Percentiles rank a stretch among this genome's conserved stretches.
phyloP scores from a whole-genome alignment of 2,888 invertebrate genomes.

The Pristionchus fissidentatus region DNA sequence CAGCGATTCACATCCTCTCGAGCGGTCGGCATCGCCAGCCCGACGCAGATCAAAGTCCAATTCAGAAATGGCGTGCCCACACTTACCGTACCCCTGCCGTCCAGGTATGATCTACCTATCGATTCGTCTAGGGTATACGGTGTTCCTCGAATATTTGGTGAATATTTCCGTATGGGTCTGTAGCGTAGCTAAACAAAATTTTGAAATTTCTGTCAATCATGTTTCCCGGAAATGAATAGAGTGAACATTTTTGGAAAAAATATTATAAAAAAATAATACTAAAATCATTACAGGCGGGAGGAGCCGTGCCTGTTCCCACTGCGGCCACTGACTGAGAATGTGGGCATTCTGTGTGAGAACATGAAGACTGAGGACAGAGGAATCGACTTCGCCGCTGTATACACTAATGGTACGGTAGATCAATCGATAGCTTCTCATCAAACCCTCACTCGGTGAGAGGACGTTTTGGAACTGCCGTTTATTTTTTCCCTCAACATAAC shows the following conservation, averaged over 20 bases:
- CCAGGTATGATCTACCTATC: slow-evolving; percentile 50
- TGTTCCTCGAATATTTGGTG: not conserved
- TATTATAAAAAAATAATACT: not conserved
- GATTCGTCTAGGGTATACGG: slow-evolving; percentile 50
- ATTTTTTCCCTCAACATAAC: too few species aligned
- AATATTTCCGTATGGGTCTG: too few species aligned
- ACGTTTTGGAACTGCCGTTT: not conserved
- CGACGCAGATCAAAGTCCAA: slow-evolving; percentile 47
- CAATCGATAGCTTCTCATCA: not conserved
- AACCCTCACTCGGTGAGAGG: not conserved
- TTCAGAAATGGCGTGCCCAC: slow-evolving; percentile 69
- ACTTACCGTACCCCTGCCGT: slow-evolving; percentile 71
- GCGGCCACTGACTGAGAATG: slow-evolving; percentile 68
- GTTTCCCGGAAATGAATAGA: too few species aligned
- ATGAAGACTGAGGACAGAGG: slow-evolving; percentile 70
- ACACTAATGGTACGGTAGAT: slow-evolving; percentile 60
- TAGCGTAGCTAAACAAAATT: too few species aligned
- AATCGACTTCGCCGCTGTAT: slow-evolving; percentile 71
- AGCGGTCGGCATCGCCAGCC: not conserved
- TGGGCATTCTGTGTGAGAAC: slow-evolving; percentile 68
- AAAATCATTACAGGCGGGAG: not conserved
- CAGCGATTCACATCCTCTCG: not conserved
- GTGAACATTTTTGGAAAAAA: not conserved
- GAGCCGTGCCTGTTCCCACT: slow-evolving; percentile 72
- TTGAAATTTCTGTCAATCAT: too few species aligned